Conservation (phyloP, 2,888 invertebrate genomes). For the Diogma glabrata region DNA sequence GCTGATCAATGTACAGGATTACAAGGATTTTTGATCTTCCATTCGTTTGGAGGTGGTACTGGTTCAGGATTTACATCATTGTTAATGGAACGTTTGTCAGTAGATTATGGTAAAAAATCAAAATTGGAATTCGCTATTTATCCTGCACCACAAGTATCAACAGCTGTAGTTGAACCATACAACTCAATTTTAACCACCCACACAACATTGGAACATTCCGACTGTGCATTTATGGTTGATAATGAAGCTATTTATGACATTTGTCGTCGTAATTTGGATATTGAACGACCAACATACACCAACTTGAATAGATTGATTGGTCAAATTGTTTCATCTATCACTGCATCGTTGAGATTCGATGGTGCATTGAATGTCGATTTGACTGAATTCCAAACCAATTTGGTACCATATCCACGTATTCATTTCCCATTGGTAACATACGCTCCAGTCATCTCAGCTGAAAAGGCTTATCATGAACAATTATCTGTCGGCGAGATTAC, state of each 20-base stretch:
- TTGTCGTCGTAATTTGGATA: slow-evolving; percentile 89
- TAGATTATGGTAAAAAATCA: slow-evolving; percentile 94
- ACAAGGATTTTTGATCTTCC: slow-evolving; percentile 91
- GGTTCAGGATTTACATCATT: slow-evolving; percentile 95
- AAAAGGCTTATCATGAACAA: slow-evolving; percentile 91
- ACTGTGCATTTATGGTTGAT: slow-evolving; percentile 94
- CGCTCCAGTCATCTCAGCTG: slow-evolving; percentile 85
- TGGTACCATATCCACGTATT: slow-evolving; percentile 92
- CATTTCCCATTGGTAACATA: slow-evolving; percentile 91
- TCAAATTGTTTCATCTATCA: slow-evolving; percentile 88
- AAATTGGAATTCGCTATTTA: slow-evolving; percentile 94
- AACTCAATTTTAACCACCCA: slow-evolving; percentile 95
- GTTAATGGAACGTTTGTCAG: slow-evolving; percentile 90
- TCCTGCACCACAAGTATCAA: slow-evolving; percentile 85
- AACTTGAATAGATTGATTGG: slow-evolving; percentile 93
- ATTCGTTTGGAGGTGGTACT: slow-evolving; percentile 89
- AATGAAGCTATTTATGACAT: slow-evolving; percentile 84
- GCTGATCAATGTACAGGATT: slow-evolving; percentile 87
- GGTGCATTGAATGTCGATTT: slow-evolving; percentile 89
- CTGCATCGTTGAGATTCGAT: slow-evolving; percentile 85
- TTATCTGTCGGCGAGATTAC: slow-evolving; percentile 87
- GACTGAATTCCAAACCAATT: slow-evolving; percentile 90
- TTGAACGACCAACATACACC: slow-evolving; percentile 92
- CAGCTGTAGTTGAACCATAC: slow-evolving; percentile 91
- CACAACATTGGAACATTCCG: slow-evolving; percentile 88